Conservation (phyloP, 2,888 invertebrate genomes). For the Lepidochrysops patricia region DNA sequence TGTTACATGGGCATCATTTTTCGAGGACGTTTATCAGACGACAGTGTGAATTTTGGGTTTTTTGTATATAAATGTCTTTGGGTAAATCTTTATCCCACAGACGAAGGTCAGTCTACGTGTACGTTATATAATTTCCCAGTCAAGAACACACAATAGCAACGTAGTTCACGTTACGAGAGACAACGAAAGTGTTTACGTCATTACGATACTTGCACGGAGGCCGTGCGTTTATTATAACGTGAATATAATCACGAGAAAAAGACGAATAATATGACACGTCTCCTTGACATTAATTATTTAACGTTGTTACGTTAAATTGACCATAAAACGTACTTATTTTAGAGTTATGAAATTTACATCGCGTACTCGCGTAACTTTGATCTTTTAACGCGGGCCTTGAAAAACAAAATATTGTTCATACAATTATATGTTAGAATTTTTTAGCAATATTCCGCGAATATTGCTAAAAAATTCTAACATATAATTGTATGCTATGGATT, state of each 20-base stretch:
- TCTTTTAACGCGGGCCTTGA: background rate
- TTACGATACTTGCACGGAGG: background rate
- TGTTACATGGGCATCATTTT: no score
- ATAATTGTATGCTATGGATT: no score
- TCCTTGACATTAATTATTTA: conserved; percentile 1
- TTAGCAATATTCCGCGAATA: no score
- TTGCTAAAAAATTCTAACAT: no score
- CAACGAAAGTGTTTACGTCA: background rate
- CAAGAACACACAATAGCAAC: background rate
- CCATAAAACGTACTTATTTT: background rate
- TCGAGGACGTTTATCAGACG: no score
- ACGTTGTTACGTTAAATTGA: background rate
- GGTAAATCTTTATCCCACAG: background rate
- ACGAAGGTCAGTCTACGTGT: background rate
- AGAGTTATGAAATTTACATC: background rate
- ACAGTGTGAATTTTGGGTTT: no score
- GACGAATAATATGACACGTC: background rate
- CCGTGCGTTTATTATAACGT: background rate
- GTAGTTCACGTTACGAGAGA: background rate
- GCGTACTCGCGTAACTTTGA: background rate
- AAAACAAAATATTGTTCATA: background rate
- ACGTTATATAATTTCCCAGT: background rate
- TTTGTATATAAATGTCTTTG: no score
- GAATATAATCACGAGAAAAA: conserved; percentile 2
- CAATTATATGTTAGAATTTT: no score